Base-by-base conservation (phyloP, 2,113 vertebrate genomes). In the Elgaria multicarinata region DNA sequence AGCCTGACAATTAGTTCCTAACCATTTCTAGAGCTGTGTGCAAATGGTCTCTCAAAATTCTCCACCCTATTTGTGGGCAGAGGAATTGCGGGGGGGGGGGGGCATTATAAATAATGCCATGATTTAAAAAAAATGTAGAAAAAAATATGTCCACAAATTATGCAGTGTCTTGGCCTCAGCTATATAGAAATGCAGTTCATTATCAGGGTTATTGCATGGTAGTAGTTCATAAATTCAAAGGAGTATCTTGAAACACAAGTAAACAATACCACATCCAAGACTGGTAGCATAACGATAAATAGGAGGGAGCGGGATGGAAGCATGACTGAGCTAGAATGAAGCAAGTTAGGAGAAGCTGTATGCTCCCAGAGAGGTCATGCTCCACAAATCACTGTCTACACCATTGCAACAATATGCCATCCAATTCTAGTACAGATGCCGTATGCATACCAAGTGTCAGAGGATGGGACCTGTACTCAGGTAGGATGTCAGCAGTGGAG, bases 401-500 rank as follows among this genome's bases (percentile, higher is more conserved):
- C 67, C 33, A 33, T 50, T 64, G 55, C 67, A 89, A 55, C 66
- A 71, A 46, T 14, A 44, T 80, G 33, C 22, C 26, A 71, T 83
- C 55, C 71, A 33, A n/a, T 55, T 69, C 58, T 33, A 36, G 58
- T n/a, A 31, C 84, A 87, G 77, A 86, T 87, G 58, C n/a, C 33
- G 44, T 71, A 82, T 53, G 71, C 44, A 87, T 44, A 55, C 28
- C 20, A 90, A 83, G 72, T 83, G 28, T 76, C 79, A 77, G 33
- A 66, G 62, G 71, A 87, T 80, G n/a, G 36, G 55, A 67, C 26
- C 46, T 66, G 20, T 8, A 58, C 26, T 76, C 39, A 90, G 79
- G n/a, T 53, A 83, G 28, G 44, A 75, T 90, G 85, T 77, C 89
- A 90, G 72, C 42, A 22, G 22, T 22, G 67, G 71, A 86, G 77